These are phyloP conservation scores for Eulemur coronatus DNA, from an alignment of 2,797 vertebrate genomes.

Conservation along the genomic window DNA sequence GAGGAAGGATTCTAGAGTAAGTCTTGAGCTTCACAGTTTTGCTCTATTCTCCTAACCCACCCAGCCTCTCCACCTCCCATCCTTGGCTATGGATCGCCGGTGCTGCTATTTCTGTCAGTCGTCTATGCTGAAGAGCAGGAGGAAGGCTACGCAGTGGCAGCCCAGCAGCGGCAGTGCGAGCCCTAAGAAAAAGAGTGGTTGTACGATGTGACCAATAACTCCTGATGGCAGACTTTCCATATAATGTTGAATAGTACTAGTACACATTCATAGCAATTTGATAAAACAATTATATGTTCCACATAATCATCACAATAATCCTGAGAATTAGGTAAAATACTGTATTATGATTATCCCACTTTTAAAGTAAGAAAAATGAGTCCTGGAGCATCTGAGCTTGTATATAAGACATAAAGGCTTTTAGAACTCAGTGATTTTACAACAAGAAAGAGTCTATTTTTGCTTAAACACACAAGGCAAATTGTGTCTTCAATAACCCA, in stretches of 20 bases:
- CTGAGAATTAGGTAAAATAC: not conserved
- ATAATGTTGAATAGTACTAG: not conserved
- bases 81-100: not conserved
- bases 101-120: not conserved
- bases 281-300: not conserved
- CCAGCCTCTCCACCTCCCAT: not conserved
- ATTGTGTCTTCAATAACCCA: not conserved
- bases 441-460: conserved; percentile 33
- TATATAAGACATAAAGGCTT: not conserved
- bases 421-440: not conserved
- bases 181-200: not conserved
- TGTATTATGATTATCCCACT: not conserved
- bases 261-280: not conserved
- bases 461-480: not conserved
- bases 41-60: not conserved
- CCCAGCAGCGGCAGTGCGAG: too few relatives aligned
- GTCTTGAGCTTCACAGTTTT: not conserved
- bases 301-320: conserved; percentile 38
- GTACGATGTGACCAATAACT: not conserved
- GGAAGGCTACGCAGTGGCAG: not conserved
- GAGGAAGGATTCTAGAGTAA: not conserved
- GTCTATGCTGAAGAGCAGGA: not conserved
- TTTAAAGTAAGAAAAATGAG: conserved; percentile 21
- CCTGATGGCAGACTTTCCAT: not conserved
- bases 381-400: not conserved